Percentiles rank a stretch among this genome's conserved stretches.
phyloP scores from a whole-genome alignment of 30 jellyfish, hydroid and myxozoan genomes.

The Cassiopea xamachana region DNA sequence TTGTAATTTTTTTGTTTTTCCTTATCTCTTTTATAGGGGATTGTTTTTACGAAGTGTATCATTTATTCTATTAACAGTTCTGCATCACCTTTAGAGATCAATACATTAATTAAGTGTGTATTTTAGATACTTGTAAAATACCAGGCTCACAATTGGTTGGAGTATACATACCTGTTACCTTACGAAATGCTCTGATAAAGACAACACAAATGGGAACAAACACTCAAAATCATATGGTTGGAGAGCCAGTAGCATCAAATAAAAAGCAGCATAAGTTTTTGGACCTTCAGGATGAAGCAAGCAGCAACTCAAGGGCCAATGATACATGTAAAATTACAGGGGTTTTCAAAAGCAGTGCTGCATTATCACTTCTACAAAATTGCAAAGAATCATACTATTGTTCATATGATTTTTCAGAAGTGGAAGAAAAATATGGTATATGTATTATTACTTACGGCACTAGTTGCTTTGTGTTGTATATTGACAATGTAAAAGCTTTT shows the following conservation, averaged over 20 bases:
- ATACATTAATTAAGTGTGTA: neutral
- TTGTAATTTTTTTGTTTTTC: too few species aligned
- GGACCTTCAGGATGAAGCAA: neutral
- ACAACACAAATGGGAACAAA: neutral
- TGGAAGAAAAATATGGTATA: neutral
- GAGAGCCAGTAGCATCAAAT: conserved; percentile 1
- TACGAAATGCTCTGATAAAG: conserved; percentile 24
- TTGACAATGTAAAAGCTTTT: neutral
- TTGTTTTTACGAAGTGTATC: too few species aligned
- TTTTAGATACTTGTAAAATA: conserved; percentile 2
- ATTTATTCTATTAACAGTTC: too few species aligned
- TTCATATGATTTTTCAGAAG: conserved; percentile 11
- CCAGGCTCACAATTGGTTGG: neutral
- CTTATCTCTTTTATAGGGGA: too few species aligned
- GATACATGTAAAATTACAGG: neutral
- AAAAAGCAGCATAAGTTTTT: neutral
- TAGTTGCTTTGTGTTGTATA: neutral
- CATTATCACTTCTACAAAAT: conserved; percentile 24
- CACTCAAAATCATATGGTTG: neutral
- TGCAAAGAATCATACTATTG: conserved; percentile 41
- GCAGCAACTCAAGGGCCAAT: neutral
- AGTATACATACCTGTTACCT: neutral
- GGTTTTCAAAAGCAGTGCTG: conserved; percentile 57
- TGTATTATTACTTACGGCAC: neutral
- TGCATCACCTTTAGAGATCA: too few species aligned